Base-by-base conservation (phyloP, 53 echinoderm and acorn worm species). In the Antedon mediterranea region DNA sequence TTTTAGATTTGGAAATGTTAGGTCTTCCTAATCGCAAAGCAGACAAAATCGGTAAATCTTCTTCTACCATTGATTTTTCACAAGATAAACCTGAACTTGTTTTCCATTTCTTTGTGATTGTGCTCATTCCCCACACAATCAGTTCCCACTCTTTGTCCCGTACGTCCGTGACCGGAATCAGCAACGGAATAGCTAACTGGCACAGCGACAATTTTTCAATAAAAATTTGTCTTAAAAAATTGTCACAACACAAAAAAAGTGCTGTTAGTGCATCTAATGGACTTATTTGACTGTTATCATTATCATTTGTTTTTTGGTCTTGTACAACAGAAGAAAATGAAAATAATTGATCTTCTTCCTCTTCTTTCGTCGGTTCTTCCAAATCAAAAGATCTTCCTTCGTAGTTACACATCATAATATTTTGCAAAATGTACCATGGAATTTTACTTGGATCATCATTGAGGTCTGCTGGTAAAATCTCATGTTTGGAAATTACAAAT, bases 171-270 rank as follows among this genome's bases (percentile, higher is more conserved):
- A 28, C 28, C 20, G 80, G 80, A n/a, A 80, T 15, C 34, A 80
- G 31, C 27, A 80, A 42, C 2, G 80, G 80, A 31, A 80, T 41
- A 28, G 80, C 80, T 7, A 80, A 31, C 32, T 80, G 80, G 34
- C 80, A 80, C 11, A 73, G 32, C 4, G 80, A 80, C 1, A 80
- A 34, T 34, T 80, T 80, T 30, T 80, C 80, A 34, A 80, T 31
- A 26, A 80, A 73, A 29, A 73, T 37, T 37, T 80, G 80, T 23
- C n/a, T 72, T 29, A 80, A 43, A 23, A 80, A 80, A 34, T 80
- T 2, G 37, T 80, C 72, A 37, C 73, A 80, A 34, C 80, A 80
- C 2, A 34, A 30, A 20, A 80, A 73, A 72, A 80, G 0, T 33
- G 80, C 80, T 11, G 57, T 23, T 1, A 57, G 11, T 11, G 57